Evolutionary conservation across 2,888 invertebrate genomes (phyloP), one percentile per base, ranked within the genome.

Genomic region (Timema cristinae): DNA sequence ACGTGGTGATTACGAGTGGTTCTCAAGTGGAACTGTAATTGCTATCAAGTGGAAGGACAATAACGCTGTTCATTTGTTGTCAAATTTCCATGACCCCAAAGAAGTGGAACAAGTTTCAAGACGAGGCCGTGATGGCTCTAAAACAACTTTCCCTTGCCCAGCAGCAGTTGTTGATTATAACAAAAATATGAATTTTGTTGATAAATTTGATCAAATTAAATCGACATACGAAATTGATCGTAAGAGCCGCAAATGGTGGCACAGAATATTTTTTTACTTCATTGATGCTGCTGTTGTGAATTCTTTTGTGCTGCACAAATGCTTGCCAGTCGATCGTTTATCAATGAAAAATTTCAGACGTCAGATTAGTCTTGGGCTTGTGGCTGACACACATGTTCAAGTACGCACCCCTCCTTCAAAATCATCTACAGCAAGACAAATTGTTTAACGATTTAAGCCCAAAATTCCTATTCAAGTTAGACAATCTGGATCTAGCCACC

Each of bases 201-300:
- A 81, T 75, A 78, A 79, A 73, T 74, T 76, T 50, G 79, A 80
- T 69, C 76, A 76, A 77, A 68, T 77, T n/a, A 78, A 77, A 75
- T 72, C 75, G 13, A 59, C 72, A 15, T 80, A 80, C 73, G 77
- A 78, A 68, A 75, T 78, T 48, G 75, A 79, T 69, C 67, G 78
- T 54, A 79, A 79, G 75, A 77, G 76, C 32, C 76, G 75, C 72
- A 80, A 80, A 76, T 79, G 79, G 79, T 80, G 79, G 76, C 77
- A 77, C 70, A 61, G 76, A 47, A 75, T 78, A 56, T 76, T 77
- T 67, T 79, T 75, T 72, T 75, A 78, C 73, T 77, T 79, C 69
- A 52, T 78, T 13, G 78, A 78, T 73, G 76, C 76, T 15, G 67
- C 73, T 67, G 73, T 79, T 13, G 75, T 78, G 7, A 78, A 63